phyloP scores from a whole-genome alignment of 2,797 vertebrate genomes.

The Sebastes cheni region DNA sequence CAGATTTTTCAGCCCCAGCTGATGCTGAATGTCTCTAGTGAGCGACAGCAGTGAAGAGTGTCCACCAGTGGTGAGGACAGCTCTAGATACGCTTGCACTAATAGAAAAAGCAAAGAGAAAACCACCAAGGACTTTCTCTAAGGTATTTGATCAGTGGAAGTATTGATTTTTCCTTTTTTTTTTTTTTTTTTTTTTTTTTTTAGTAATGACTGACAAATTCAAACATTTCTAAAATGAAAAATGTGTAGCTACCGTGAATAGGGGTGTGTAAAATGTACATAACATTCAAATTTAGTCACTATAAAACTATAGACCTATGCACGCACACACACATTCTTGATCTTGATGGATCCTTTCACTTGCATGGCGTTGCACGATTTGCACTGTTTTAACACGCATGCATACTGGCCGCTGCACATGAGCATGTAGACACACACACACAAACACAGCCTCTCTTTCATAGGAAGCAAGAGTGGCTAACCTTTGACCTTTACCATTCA shows the following conservation, averaged over 20 bases:
- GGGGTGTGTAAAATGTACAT: not conserved
- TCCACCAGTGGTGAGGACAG: not conserved
- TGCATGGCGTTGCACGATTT: not conserved
- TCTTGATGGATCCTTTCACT: not conserved
- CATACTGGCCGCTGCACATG: conserved; percentile 11
- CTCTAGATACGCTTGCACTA: not conserved
- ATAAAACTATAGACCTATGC: not conserved
- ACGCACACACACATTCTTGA: conserved; percentile 16
- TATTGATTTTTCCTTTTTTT: not conserved
- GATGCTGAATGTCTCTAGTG: not conserved
- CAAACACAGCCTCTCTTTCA: conserved; percentile 72
- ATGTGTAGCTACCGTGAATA: not conserved
- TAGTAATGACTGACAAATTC: not conserved
- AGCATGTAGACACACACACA: conserved; percentile 21
- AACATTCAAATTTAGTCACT: not conserved
- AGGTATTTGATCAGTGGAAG: not conserved
- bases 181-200: not conserved
- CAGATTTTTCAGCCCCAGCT: not conserved
- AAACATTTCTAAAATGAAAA: not conserved
- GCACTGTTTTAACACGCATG: conserved; percentile 2
- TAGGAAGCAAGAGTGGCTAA: conserved; percentile 78
- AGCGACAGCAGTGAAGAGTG: not conserved
- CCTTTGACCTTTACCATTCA: conserved; percentile 81
- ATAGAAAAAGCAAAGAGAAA: not conserved
- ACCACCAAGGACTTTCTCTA: not conserved